Evolutionary conservation across 2,888 invertebrate species (phyloP).

Genomic region (Cinara cedri): DNA sequence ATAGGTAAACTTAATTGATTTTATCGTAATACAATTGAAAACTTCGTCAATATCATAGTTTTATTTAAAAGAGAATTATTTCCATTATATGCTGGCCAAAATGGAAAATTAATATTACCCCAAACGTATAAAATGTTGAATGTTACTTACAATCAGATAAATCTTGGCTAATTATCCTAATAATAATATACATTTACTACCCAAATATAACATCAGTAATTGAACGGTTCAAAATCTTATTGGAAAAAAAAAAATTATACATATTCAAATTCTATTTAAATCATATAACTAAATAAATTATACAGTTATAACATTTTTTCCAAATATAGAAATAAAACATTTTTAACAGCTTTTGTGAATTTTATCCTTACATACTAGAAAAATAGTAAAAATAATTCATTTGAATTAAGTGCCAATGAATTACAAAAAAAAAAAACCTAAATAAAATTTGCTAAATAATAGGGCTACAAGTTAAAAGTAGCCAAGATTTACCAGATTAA

Average conservation of each 20-base stretch:
- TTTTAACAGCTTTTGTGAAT: conserved; percentile 43
- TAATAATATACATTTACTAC: conserved; percentile 15
- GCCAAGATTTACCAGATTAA: conserved; percentile 46
- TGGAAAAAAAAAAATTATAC: conserved; percentile 24
- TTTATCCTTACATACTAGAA: conserved; percentile 25
- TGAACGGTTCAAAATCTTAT: conserved; percentile 22
- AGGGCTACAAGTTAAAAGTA: conserved; percentile 32
- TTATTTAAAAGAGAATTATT: conserved; percentile 48
- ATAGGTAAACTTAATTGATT: conserved; percentile 27
- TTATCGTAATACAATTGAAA: conserved; percentile 25
- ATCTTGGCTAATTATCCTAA: conserved; percentile 14
- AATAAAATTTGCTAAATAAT: conserved; percentile 17
- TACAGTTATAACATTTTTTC: conserved; percentile 40
- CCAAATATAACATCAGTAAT: conserved; percentile 30
- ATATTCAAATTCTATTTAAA: conserved; percentile 45
- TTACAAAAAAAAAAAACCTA: conserved; percentile 1
- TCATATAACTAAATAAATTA: conserved; percentile 40
- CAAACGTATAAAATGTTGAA: conserved; percentile 16
- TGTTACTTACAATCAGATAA: conserved; percentile 30
- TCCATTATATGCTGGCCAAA: conserved; percentile 25
- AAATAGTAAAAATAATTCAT: conserved; percentile 28
- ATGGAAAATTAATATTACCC: conserved; percentile 14
- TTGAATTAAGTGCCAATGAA: conserved; percentile 36
- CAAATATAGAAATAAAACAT: conserved; percentile 9
- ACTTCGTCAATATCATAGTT: conserved; percentile 43